These are phyloP conservation scores for Buathra laborator DNA, from an alignment of 2,888 invertebrate genomes.

Conservation along the genomic window DNA sequence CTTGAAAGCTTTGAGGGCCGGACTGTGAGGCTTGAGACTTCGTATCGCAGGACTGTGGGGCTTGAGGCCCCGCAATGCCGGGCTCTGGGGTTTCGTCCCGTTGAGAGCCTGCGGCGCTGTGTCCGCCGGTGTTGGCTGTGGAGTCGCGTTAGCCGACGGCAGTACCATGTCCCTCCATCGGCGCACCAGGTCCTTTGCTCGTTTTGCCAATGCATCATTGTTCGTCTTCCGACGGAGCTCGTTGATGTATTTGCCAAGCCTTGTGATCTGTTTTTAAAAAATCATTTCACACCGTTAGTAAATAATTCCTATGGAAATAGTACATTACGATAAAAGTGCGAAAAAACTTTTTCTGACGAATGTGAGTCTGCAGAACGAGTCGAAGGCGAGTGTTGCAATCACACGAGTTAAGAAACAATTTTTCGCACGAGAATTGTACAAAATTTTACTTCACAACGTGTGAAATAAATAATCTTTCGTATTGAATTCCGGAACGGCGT, in stretches of 20 bases:
- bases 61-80: conserved; percentile 81
- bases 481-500: too few species aligned
- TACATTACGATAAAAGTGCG: too few species aligned
- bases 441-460: too few species aligned
- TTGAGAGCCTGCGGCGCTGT: conserved; percentile 79
- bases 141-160: conserved; percentile 85
- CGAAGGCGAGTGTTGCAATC: too few species aligned
- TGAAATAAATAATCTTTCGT: too few species aligned
- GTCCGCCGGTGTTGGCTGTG: conserved; percentile 81
- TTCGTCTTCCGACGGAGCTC: conserved; percentile 94
- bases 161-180: conserved; percentile 96
- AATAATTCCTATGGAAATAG: not conserved
- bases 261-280: conserved; percentile 90
- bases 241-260: conserved; percentile 97
- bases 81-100: conserved; percentile 74
- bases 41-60: conserved; percentile 81
- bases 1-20: conserved; percentile 79
- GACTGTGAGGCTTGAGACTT: conserved; percentile 82
- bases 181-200: conserved; percentile 96
- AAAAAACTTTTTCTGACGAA: too few species aligned
- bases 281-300: not conserved
- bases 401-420: too few species aligned
- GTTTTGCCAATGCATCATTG: conserved; percentile 93
- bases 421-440: too few species aligned
- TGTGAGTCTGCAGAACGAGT: too few species aligned